These are phyloP conservation scores for Callipepla californica DNA, from an alignment of 2,113 vertebrate species.

Conservation along the genomic window DNA sequence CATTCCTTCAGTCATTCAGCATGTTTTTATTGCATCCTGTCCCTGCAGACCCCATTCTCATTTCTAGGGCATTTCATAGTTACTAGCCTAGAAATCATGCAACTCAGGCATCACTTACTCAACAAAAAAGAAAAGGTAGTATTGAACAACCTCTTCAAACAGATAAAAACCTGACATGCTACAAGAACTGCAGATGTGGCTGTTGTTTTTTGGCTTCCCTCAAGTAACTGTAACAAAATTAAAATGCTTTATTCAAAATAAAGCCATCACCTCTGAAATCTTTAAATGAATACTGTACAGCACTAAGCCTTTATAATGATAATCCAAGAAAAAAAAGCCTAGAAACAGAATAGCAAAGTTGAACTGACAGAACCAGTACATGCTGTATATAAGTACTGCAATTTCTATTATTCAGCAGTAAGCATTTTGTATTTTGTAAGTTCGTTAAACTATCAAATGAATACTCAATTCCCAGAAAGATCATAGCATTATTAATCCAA, in stretches of 20 bases:
- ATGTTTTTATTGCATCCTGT: slow-evolving; percentile 8
- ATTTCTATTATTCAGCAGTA: neutral
- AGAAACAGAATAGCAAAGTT: neutral
- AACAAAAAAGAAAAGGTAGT: neutral
- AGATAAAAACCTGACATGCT: neutral
- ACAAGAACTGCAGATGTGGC: neutral
- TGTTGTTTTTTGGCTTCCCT: neutral
- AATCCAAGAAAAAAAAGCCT: neutral
- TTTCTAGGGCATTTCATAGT: neutral
- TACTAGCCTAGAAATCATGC: neutral
- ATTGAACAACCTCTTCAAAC: neutral
- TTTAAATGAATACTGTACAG: neutral
- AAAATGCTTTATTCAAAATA: neutral
- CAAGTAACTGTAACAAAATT: neutral
- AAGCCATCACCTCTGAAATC: neutral
- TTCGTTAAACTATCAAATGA: neutral
- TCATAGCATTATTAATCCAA: neutral
- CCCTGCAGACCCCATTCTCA: neutral
- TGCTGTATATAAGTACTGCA: neutral
- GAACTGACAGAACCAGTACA: neutral
- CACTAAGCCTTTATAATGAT: neutral
- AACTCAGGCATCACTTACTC: neutral
- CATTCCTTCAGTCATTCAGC: neutral
- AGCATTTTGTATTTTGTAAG: neutral
- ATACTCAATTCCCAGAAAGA: neutral